phyloP scores from a whole-genome alignment of 2,113 vertebrate genomes.

The Aix galericulata region DNA sequence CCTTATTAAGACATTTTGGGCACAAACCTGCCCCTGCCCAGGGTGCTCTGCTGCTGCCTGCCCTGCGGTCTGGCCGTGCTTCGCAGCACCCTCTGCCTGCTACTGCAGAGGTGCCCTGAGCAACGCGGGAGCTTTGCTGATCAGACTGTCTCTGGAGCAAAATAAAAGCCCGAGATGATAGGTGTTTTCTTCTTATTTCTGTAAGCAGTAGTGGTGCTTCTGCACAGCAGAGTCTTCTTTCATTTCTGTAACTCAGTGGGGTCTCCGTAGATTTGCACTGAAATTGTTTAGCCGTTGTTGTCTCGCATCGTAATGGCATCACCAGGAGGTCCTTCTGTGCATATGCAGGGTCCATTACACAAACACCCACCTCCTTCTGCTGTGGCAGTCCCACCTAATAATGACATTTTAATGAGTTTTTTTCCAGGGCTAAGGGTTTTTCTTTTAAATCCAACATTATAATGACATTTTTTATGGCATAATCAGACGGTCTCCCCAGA shows the following conservation, averaged over 20 bases:
- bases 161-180: not conserved
- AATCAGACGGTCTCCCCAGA: not conserved
- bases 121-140: not conserved
- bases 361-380: conserved; percentile 39
- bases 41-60: not conserved
- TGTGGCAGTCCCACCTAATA: not conserved
- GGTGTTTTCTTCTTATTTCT: not conserved
- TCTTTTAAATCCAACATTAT: conserved; percentile 38
- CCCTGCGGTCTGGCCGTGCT: not conserved
- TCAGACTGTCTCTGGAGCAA: not conserved
- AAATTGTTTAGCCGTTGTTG: conserved; percentile 40
- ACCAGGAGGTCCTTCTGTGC: conserved; percentile 59
- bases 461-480: not conserved
- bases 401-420: conserved; percentile 50
- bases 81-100: not conserved
- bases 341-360: conserved; percentile 53
- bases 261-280: not conserved
- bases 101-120: not conserved
- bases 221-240: conserved; percentile 38
- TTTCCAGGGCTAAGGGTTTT: conserved; percentile 30
- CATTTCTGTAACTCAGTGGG: conserved; percentile 15
- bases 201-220: not conserved
- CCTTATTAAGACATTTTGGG: not conserved
- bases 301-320: conserved; percentile 40
- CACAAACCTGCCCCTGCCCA: not conserved